Percentiles rank a stretch among this genome's conserved stretches.
Conservation (phyloP, 2,888 invertebrate genomes). For the Orgyia antiqua region DNA sequence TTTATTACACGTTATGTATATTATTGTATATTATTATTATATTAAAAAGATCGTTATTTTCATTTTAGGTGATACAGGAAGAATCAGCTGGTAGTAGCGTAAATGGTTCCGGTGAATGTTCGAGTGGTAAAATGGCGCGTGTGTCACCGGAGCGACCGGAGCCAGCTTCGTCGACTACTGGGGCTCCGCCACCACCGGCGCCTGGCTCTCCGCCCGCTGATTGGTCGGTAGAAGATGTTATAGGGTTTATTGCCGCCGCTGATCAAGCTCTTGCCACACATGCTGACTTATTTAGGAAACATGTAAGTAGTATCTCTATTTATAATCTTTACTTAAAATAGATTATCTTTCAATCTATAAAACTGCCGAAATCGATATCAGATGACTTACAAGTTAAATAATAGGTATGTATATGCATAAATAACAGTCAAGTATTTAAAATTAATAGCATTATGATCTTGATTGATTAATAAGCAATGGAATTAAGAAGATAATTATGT, state of each 20-base stretch:
- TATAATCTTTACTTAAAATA: background rate
- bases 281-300: constrained; percentile 94
- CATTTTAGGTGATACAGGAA: constrained; percentile 26
- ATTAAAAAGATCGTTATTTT: too few species aligned
- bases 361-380: too few species aligned
- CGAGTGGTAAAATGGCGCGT: constrained; percentile 54
- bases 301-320: too few species aligned
- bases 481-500: too few species aligned
- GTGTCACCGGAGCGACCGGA: constrained; percentile 79
- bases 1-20: too few species aligned
- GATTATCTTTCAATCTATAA: too few species aligned
- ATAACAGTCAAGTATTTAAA: too few species aligned
- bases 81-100: constrained; percentile 19
- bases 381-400: too few species aligned
- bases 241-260: constrained; percentile 90
- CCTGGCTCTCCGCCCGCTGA: constrained; percentile 81
- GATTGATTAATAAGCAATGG: too few species aligned
- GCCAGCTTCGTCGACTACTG: constrained; percentile 84
- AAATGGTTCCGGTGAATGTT: constrained; percentile 24
- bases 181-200: constrained; percentile 62
- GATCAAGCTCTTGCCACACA: constrained; percentile 91
- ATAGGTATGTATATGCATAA: too few species aligned
- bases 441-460: too few species aligned
- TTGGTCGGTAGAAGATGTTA: constrained; percentile 97
- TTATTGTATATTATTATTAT: too few species aligned